Evolutionary conservation across 2,113 vertebrate species (phyloP), one percentile per base, ranked within the genome.

Genomic region (Psophia crepitans): DNA sequence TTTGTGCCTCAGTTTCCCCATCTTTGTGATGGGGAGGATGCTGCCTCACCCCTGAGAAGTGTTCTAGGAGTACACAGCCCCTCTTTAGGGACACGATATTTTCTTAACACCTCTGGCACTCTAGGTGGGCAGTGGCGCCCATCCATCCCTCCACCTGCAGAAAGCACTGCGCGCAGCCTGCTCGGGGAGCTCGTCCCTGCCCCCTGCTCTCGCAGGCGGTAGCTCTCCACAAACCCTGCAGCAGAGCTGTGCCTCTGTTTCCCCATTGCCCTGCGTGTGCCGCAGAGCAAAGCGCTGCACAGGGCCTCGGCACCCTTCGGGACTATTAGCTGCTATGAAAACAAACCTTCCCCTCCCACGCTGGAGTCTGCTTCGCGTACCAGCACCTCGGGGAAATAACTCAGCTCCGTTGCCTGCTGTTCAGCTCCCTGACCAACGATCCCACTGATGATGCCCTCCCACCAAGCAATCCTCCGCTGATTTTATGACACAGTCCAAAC

Each of bases 341-440:
- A 92, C 83, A 96, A 97, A 71, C 69, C 92, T 87, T 92, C 24
- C 44, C 71, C 70, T 92, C 80, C 73, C 80, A 95, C 39, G 1
- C 68, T 66, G 68, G 35, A 84, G 32, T 19, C 90, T 63, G 66
- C 46, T 78, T 69, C 85, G 4, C 83, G 60, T 53, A 27, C 39
- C 92, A 87, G 80, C 74, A 84, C 84, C 86, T 73, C 5, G 0
- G 89, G 65, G 84, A 95, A 84, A 78, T 61, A 92, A 44, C 57
- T 73, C 88, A 49, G 61, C 79, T 89, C 80, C 35, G 5, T 12
- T 57, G 84, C 60, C 76, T 74, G 75, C 76, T 22, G 3, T 76
- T 69, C 83, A 65, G 63, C 93, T 89, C 61, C 46, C 56, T 0
- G 2, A 27, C 73, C 95, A 69, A 39, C 2, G 22, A 89, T 46